Percentiles rank a stretch among this genome's conserved stretches.
Conservation (phyloP, 1,140 invertebrate species). For the Solenopsis invicta region DNA sequence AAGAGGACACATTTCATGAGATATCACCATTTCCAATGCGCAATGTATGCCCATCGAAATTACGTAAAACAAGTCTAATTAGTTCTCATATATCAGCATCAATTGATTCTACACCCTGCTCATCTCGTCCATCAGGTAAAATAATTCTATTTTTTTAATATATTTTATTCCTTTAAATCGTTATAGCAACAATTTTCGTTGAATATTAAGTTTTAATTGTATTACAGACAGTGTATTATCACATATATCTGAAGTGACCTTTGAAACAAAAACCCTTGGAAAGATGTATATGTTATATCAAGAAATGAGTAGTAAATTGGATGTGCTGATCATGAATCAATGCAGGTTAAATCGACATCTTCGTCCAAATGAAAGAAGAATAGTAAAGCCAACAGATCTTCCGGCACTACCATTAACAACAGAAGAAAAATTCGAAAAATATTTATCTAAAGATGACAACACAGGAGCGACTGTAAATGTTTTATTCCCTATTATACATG, state of each 20-base stretch:
- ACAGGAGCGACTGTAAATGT: no score
- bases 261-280: neutral
- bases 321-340: no score
- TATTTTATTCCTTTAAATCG: neutral
- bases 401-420: conserved; percentile 2
- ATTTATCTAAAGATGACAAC: no score
- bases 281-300: conserved; percentile 1
- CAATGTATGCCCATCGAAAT: neutral
- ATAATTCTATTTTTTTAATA: neutral
- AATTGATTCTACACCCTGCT: neutral
- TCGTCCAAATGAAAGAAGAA: conserved; percentile 21
- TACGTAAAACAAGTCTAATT: conserved; percentile 8
- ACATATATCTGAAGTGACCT: neutral
- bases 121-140: conserved; percentile 6
- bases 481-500: neutral
- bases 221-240: neutral
- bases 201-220: no score
- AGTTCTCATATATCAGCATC: neutral
- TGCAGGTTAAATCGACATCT: conserved; percentile 17
- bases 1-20: neutral
- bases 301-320: conserved; percentile 42
- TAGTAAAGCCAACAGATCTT: conserved; percentile 24
- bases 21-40: neutral
- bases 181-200: no score
- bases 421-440: no score